Evolutionary conservation across 1,140 invertebrate species (phyloP), one percentile per base, ranked within the genome.

Genomic region (Diabrotica undecimpunctata): DNA sequence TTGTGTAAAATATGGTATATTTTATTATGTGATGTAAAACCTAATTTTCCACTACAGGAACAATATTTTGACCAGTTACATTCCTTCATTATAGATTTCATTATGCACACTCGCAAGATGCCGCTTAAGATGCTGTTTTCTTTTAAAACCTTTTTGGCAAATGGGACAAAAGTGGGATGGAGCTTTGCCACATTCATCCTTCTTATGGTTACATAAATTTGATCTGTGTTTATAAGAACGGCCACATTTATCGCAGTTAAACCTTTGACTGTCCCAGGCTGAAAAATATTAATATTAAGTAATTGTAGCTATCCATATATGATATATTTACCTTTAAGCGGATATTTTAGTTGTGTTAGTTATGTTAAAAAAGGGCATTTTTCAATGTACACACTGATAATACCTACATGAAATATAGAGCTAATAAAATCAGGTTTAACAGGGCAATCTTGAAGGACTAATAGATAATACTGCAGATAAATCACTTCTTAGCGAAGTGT

Each of bases 61-160:
- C 68, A 10, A 66, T 69, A 64, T 58, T 12, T 9, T n/a, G 38
- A 7, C 9, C 7, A 14, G 12, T 54, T n/a, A 50, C 25, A 35
- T 56, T 54, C 12, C 46, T 25, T 72, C 63, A 35, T 63, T 61
- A 53, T 74, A 70, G 12, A 70, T 59, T 52, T n/a, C n/a, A n/a
- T n/a, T n/a, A n/a, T n/a, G n/a, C n/a, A 54, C 25, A 25, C 25
- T 25, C 25, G 25, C 62, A 64, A 80, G 75, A 66, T 83, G 82
- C 41, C 80, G 71, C 39, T 80, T 78, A 41, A 83, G 72, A 61
- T 82, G 81, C 0, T 79, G 80, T 60, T 75, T 80, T 60, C 76
- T 90, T 71, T 90, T 88, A 58, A 89, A 89, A 65, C 85, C 86
- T 81, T 90, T 91, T 7, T 86, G 83, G 78, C 91, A 93, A 10